A percentile compares a stretch with the other conserved stretches of the same genome.
Conservation (phyloP, 2,797 vertebrate species). For the Agapornis canus region DNA sequence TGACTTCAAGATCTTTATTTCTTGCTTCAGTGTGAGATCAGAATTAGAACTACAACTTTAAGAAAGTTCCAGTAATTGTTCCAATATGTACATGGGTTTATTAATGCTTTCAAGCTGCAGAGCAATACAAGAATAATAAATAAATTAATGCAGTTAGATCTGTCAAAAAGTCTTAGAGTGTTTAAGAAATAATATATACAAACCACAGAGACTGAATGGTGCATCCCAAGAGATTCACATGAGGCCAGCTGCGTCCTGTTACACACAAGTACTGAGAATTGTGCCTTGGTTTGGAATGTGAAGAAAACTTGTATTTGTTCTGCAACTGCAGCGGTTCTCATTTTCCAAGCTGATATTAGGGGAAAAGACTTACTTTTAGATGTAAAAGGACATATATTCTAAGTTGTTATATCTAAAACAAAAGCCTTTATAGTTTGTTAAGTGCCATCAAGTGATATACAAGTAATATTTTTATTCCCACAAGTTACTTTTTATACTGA, state of each 20-base stretch:
- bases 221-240: slow-evolving; percentile 56
- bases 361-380: not conserved
- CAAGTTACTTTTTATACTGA: not conserved
- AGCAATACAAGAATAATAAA: not conserved
- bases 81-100: not conserved
- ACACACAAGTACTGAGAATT: slow-evolving; percentile 72
- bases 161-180: not conserved
- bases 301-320: slow-evolving; percentile 65
- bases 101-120: slow-evolving; percentile 29
- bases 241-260: not conserved
- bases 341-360: slow-evolving; percentile 73
- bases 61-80: slow-evolving; percentile 22
- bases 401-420: not conserved
- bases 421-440: not conserved
- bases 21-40: not conserved
- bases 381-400: not conserved
- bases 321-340: slow-evolving; percentile 28
- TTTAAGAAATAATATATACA: slow-evolving; percentile 52
- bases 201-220: slow-evolving; percentile 59
- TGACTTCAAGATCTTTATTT: not conserved
- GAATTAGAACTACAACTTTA: not conserved
- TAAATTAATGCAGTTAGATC: not conserved
- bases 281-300: slow-evolving; percentile 54
- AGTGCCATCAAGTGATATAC: not conserved
- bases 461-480: not conserved